Evolutionary conservation across 2,113 vertebrate species (phyloP).

Genomic region (Takifugu bimaculatus): DNA sequence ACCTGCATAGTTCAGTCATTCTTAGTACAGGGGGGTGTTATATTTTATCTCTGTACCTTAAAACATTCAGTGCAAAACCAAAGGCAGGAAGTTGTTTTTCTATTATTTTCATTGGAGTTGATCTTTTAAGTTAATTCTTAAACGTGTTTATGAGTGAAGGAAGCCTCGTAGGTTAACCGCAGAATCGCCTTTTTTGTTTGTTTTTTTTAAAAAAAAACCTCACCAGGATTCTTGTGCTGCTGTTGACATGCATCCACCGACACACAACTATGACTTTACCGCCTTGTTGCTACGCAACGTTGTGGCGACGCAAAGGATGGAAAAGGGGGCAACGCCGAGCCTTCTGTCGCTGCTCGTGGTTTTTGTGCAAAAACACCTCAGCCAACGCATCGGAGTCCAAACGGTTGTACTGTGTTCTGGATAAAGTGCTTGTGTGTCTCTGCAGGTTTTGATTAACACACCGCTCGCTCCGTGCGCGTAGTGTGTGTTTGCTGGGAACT

Average conservation of each 20-base stretch:
- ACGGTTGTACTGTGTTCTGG: slow-evolving; percentile 7
- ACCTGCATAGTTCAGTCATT: neutral
- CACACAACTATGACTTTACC: neutral
- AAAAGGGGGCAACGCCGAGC: too few species aligned
- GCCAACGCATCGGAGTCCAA: neutral
- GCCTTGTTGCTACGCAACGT: too few species aligned
- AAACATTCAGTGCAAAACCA: neutral
- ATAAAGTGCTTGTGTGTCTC: slow-evolving; percentile 50
- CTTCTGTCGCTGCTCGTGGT: too few species aligned
- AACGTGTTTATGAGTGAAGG: too few species aligned
- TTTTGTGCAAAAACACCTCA: neutral
- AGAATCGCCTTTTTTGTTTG: too few species aligned
- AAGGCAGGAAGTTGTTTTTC: too few species aligned
- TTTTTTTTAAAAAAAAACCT: too few species aligned
- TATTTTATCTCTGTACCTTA: too few species aligned
- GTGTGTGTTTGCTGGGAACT: slow-evolving; percentile 14
- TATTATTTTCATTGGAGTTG: neutral
- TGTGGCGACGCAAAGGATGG: too few species aligned
- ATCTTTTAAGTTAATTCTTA: neutral
- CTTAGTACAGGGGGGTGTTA: too few species aligned
- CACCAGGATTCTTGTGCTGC: neutral
- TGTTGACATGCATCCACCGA: neutral
- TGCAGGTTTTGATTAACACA: slow-evolving; percentile 11
- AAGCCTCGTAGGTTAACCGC: too few species aligned
- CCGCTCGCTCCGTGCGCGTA: slow-evolving; percentile 8